Evolutionary conservation across 1,140 invertebrate species (phyloP), one percentile per base, ranked within the genome.

Genomic region (Bombus waltoni): DNA sequence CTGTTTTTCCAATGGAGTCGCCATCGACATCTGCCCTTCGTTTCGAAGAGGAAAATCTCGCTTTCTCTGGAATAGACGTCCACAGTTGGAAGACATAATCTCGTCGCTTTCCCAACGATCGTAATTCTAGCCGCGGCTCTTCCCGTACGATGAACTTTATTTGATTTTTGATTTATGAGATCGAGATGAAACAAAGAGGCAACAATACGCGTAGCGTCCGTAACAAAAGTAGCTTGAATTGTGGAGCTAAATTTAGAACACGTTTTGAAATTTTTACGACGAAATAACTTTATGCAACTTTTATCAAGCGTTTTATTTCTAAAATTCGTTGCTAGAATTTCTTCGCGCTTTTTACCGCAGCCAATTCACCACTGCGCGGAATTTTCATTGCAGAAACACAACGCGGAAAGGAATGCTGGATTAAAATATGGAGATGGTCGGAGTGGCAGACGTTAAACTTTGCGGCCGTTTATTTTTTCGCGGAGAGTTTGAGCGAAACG

Each of bases 1-100:
- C 86, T 86, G 88, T 89, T 90, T 88, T 82, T 78, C 40, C 70
- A 86, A 90, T 86, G 83, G 77, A 74, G 80, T 78, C 83, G 40
- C 68, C 88, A 32, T 32, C 83, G 71, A 85, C 88, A 90, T 90
- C 89, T 90, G 89, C 66, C 53, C 70, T 57, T 84, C 86, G 70
- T 68, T 81, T 57, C 15, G 15, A 40, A 13, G 66, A 71, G 76
- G 76, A 85, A 85, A 71, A 47, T 65, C 75, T 44, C 15, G 66
- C 83, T 85, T 38, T 80, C 77, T 13, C 74, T 10, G 35, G 13
- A 75, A 53, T 59, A 28, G 71, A 59, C 57, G 32, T 9, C 32
- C 62, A 6, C n/a, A 32, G 40, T 40, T 57, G 42, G 57, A 68
- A 74, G n/a, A n/a, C 66, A 44, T 84, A 59, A 59, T 79, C 28